phyloP scores from a whole-genome alignment of 2,797 vertebrate species.

The Bradypodion pumilum region DNA sequence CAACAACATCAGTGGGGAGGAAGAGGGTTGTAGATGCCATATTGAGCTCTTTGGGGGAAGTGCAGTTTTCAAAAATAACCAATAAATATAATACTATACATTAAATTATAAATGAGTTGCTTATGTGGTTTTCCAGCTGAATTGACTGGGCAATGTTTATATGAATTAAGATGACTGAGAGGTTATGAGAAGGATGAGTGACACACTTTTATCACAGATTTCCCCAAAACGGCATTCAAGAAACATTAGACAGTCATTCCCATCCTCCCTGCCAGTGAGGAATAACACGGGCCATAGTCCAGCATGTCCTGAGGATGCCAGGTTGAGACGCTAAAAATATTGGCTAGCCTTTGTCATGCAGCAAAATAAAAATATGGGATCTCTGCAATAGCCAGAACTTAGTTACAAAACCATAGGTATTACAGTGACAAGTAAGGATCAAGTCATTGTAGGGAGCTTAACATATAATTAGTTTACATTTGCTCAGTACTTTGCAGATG shows the following conservation, averaged over 20 bases:
- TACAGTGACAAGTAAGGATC: fast-evolving
- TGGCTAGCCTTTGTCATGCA: not conserved
- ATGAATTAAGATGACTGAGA: not conserved
- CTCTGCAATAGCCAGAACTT: constrained; percentile 1
- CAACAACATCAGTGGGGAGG: not conserved
- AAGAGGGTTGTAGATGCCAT: not conserved
- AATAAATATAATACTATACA: not conserved
- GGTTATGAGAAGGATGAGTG: not conserved
- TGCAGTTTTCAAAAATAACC: not conserved
- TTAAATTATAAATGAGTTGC: not conserved
- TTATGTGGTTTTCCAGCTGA: not conserved
- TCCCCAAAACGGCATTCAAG: not conserved
- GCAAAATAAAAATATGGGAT: not conserved
- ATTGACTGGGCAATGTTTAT: not conserved
- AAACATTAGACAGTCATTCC: not conserved
- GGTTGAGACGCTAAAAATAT: not conserved
- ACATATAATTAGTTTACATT: constrained; percentile 48
- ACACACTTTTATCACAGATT: not conserved
- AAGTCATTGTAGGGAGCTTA: not conserved
- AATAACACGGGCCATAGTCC: not conserved
- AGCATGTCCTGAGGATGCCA: not conserved
- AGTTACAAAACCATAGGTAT: constrained; percentile 14
- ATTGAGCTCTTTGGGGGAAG: not conserved
- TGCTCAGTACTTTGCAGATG: constrained; percentile 13
- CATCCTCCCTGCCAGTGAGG: not conserved